Evolutionary conservation across 2,113 vertebrate genomes (phyloP), one percentile per base, ranked within the genome.

Genomic region (Rhinopomastus cyanomelas): DNA sequence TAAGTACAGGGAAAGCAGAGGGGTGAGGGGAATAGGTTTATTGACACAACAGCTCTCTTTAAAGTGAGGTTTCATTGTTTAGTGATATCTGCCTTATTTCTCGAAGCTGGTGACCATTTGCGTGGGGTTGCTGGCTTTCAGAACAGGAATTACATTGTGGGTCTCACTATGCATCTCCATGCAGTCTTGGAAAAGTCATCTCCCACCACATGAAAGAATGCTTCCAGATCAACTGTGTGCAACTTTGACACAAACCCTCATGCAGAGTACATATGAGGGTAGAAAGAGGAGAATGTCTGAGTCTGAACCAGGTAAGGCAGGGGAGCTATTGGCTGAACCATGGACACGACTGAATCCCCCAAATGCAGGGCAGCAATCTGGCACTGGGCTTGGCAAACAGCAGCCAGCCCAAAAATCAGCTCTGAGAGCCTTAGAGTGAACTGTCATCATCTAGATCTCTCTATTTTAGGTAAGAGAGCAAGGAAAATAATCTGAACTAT

Each of bases 1-100:
- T 92, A 59, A 94, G 88, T 22, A 57, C 53, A 16, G 11, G 75
- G 71, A 77, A 76, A 84, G 86, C 78, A 36, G 86, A 46, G 46
- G 94, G 81, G 62, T 81, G 81, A 84, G 69, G 69, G 77, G 66
- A 86, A 73, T 20, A 51, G 90, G 59, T 90, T 95, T 84, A 52
- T 56, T 90, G 83, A 55, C 78, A 85, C 88, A 32, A 87, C 44
- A 92, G 51, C 74, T 88, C 61, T 27, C 66, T 76, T 60, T 25
- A 62, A 90, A 81, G 66, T 59, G 26, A 79, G 37, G 19, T 52
- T 82, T 93, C 44, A 62, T 34, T 69, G 13, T 81, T n/a, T 16
- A 53, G 8, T 56, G 65, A 5, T 34, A 32, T 60, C 86, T 91
- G 29, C 34, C 48, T 56, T 49, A 51, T 29, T 91, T 79, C 12